phyloP scores from a whole-genome alignment of 2,797 vertebrate genomes.

The Spondyliosoma cantharus region DNA sequence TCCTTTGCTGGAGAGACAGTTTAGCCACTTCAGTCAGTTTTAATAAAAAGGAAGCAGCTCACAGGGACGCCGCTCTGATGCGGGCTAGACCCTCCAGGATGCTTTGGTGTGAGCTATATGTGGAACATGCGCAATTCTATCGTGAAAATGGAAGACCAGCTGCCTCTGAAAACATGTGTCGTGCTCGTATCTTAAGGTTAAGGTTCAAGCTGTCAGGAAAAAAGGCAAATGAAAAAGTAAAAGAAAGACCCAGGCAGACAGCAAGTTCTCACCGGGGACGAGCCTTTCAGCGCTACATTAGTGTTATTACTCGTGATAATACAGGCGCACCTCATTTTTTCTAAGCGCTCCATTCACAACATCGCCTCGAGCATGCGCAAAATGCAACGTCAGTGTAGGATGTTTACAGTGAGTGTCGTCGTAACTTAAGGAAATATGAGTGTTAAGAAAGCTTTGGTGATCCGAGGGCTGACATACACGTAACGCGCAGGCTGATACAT shows the following conservation, averaged over 20 bases:
- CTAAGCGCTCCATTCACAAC: conserved; percentile 35
- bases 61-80: conserved; percentile 14
- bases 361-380: conserved; percentile 54
- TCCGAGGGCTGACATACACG: conserved; percentile 16
- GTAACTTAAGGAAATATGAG: conserved; percentile 46
- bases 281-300: conserved; percentile 70
- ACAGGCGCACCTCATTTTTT: conserved; percentile 27
- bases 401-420: conserved; percentile 69
- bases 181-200: conserved; percentile 44
- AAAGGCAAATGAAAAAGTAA: conserved; percentile 45
- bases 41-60: conserved; percentile 38
- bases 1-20: conserved; percentile 9
- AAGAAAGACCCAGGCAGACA: conserved; percentile 23
- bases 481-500: conserved; percentile 39
- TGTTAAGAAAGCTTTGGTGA: conserved; percentile 63
- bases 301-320: conserved; percentile 43
- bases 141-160: conserved; percentile 54
- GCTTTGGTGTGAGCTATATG: conserved; percentile 61
- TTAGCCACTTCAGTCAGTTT: neutral
- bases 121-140: conserved; percentile 43
- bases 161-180: conserved; percentile 48
- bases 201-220: conserved; percentile 45
- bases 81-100: conserved; percentile 24
- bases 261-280: conserved; percentile 7
- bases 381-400: conserved; percentile 41